These are phyloP conservation scores for Pseudococcus viburni DNA, from an alignment of 2,888 invertebrate species.

Conservation along the genomic window DNA sequence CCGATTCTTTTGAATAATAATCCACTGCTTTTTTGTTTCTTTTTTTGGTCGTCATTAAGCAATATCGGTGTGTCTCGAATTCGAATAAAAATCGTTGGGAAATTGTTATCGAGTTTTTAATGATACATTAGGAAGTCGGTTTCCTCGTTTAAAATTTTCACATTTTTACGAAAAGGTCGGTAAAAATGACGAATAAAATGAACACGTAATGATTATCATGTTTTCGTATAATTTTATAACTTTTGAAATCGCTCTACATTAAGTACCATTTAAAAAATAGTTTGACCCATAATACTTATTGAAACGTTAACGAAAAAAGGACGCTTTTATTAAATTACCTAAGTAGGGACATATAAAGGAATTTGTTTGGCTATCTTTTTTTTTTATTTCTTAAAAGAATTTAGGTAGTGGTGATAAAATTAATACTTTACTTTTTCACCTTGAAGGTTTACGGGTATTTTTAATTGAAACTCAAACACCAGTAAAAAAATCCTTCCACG, in stretches of 20 bases:
- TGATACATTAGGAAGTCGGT: neutral
- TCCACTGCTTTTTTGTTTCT: neutral
- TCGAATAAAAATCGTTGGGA: neutral
- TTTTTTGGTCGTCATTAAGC: neutral
- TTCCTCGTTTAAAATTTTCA: conserved; percentile 7
- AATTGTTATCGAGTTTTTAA: neutral
- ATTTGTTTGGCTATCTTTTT: no score
- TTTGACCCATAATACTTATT: neutral
- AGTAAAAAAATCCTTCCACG: neutral
- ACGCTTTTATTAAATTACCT: no score
- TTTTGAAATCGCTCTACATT: neutral
- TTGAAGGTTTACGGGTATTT: no score
- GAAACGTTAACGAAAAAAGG: no score
- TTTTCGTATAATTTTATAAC: neutral
- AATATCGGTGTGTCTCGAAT: neutral
- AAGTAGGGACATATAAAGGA: no score
- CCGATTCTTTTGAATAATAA: neutral
- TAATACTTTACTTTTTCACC: no score
- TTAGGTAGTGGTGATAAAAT: no score
- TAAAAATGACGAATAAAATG: neutral
- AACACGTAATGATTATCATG: neutral
- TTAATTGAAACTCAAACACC: no score
- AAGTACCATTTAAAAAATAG: neutral
- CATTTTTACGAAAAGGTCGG: neutral
- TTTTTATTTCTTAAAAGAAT: no score